Evolutionary conservation across 2,113 vertebrate species (phyloP), one percentile per base, ranked within the genome.

Genomic region (Ceyx melanurus): DNA sequence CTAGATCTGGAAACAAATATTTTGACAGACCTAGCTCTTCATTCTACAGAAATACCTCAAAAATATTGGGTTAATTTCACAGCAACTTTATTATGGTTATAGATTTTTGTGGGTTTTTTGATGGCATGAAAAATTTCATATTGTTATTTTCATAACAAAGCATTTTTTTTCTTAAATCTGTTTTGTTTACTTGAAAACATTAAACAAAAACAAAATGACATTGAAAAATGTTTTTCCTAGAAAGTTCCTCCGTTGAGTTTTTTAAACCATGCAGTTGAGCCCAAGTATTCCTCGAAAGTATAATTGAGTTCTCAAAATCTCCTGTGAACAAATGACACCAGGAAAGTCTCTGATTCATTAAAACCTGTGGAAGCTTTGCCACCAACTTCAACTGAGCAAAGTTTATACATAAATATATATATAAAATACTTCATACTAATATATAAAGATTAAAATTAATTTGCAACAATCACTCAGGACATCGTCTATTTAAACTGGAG

Each of bases 11-110:
- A 67, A 90, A 57, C 50, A 93, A 94, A 88, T 94, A 93, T 86
- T 94, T 95, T 95, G 82, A 92, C 86, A 94, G 64, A 57, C 13
- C 67, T 31, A 76, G 28, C 50, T 42, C 28, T 86, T 90, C 37
- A 42, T 73, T 80, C 56, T 82, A 67, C 60, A 67, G 33, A 31
- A 74, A 35, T 10, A 73, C 3, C 8, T 62, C 2, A 60, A 60
- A 60, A 60, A 91, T 82, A 53, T 1, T 21, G 6, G 56, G 48
- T 86, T 37, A 26, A 29, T 86, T 90, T 92, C 80, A 80, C 17
- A 90, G 28, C 28, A 93, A 73, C 35, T 67, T 82, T 56, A 66
- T 86, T 68, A 67, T 74, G 76, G 26, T 23, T 68, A 85, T 25
- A 66, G 43, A 78, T 48, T 73, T 86, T 82, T 19, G 6, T 5